A percentile compares a stretch with the other conserved stretches of the same genome.
Conservation (phyloP, 2,797 vertebrate species). For the Ataeniobius toweri region DNA sequence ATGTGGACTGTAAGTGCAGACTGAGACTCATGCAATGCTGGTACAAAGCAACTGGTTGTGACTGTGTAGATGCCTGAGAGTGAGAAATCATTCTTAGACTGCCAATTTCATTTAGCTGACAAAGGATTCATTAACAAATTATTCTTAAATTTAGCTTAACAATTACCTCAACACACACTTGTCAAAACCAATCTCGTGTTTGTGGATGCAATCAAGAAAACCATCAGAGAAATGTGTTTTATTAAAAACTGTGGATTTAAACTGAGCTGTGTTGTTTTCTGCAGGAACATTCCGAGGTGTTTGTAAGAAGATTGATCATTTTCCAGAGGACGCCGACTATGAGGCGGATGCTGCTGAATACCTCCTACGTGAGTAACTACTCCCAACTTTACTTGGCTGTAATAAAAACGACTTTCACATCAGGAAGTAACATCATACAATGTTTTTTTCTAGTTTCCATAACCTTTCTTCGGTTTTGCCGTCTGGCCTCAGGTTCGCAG, state of each 20-base stretch:
- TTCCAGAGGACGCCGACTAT: constrained; percentile 96
- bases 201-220: background rate
- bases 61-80: background rate
- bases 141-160: background rate
- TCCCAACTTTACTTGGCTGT: background rate
- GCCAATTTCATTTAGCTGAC: background rate
- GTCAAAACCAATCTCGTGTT: background rate
- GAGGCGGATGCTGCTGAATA: constrained; percentile 97
- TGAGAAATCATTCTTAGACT: background rate
- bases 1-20: background rate
- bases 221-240: background rate
- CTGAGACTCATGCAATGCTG: background rate
- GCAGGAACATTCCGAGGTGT: constrained; percentile 95
- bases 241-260: constrained; percentile 1
- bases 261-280: constrained; percentile 38
- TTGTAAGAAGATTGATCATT: constrained; percentile 99
- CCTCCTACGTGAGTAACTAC: constrained; percentile 87
- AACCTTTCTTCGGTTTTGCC: too few species aligned
- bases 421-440: background rate
- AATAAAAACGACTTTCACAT: too few species aligned
- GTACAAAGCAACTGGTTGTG: background rate
- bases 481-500: too few species aligned
- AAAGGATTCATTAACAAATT: background rate
- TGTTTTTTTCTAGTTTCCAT: background rate
- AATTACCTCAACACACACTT: background rate